Conservation (phyloP, 2,113 vertebrate genomes). For the Stomatorhinus ivindoensis region DNA sequence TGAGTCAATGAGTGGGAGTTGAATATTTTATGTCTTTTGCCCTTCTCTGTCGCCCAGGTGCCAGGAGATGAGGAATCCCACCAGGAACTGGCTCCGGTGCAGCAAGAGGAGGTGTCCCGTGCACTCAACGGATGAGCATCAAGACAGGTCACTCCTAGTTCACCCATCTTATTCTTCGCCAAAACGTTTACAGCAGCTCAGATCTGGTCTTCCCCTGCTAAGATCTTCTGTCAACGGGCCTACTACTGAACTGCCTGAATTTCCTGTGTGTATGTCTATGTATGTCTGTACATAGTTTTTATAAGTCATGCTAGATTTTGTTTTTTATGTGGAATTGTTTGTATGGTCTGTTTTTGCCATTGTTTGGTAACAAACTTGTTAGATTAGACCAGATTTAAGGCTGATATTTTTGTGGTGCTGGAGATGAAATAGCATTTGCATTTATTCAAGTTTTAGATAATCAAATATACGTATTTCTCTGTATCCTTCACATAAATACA, state of each 20-base stretch:
- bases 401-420: not conserved
- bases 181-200: not conserved
- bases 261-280: not conserved
- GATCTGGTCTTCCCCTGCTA: not conserved
- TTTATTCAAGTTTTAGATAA: not conserved
- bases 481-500: not conserved
- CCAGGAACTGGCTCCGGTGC: slow-evolving; percentile 41
- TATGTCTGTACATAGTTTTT: slow-evolving; percentile 8
- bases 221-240: not conserved
- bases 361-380: not conserved
- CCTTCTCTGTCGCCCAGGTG: slow-evolving; percentile 39
- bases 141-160: not conserved
- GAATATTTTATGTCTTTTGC: not conserved
- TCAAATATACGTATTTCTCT: not conserved
- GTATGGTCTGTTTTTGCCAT: not conserved
- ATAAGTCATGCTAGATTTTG: not conserved
- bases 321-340: not conserved
- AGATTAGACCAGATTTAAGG: not conserved
- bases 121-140: slow-evolving; percentile 48
- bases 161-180: not conserved
- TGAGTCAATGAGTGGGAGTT: not conserved
- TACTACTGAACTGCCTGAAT: not conserved
- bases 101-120: slow-evolving; percentile 36
- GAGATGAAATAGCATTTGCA: not conserved
- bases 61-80: slow-evolving; percentile 48